phyloP scores from a whole-genome alignment of 2,113 vertebrate species.

The Martes martes region DNA sequence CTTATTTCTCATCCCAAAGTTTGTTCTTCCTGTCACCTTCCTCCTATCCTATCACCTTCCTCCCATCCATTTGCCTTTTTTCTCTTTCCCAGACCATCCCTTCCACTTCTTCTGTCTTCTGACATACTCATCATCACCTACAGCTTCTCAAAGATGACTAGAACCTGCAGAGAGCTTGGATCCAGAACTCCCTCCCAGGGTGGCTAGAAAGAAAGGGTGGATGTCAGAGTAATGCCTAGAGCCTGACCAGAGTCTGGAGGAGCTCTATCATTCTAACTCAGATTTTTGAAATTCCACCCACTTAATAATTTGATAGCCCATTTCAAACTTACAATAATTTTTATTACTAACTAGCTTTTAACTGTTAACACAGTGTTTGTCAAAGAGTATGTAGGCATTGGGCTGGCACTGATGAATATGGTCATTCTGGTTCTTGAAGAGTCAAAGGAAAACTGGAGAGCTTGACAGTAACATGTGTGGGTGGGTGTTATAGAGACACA shows the following conservation, averaged over 20 bases:
- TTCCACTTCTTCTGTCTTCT: neutral
- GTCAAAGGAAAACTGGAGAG: neutral
- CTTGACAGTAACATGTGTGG: neutral
- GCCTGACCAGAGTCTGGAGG: neutral
- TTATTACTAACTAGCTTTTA: neutral
- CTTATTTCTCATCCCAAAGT: neutral
- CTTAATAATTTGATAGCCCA: neutral
- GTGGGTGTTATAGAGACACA: neutral
- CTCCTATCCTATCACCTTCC: neutral
- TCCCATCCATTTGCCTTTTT: neutral
- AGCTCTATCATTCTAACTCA: neutral
- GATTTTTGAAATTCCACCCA: neutral
- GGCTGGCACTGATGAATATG: neutral
- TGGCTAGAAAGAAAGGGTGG: neutral
- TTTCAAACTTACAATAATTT: neutral
- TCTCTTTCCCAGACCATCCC: neutral
- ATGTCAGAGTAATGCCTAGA: neutral
- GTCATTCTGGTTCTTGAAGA: neutral
- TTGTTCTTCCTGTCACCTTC: neutral
- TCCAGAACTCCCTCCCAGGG: accelerated
- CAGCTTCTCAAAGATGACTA: neutral
- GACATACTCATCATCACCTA: neutral
- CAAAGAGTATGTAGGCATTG: neutral
- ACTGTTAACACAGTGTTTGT: neutral
- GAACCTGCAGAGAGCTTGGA: accelerated